These are phyloP conservation scores for Hoplostethus mediterraneus DNA, from an alignment of 2,797 vertebrate genomes.

Conservation along the genomic window DNA sequence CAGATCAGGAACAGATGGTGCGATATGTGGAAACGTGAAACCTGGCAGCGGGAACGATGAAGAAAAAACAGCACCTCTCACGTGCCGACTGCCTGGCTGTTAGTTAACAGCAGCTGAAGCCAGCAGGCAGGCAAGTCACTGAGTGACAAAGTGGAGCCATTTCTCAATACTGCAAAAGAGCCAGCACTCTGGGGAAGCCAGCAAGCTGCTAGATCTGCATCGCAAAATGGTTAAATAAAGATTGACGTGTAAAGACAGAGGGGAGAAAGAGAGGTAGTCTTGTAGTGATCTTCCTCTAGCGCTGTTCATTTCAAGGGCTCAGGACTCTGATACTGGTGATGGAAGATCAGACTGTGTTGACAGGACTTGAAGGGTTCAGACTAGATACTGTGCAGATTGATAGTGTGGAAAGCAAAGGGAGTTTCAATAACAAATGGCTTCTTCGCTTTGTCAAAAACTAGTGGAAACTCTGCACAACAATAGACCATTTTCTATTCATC, in stretches of 20 bases:
- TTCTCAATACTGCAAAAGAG: slow-evolving; percentile 66
- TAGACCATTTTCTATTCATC: slow-evolving; percentile 15
- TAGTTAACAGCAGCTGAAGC: slow-evolving; percentile 76
- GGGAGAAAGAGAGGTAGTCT: slow-evolving; percentile 9
- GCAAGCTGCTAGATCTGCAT: slow-evolving; percentile 71
- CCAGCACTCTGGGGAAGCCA: slow-evolving; percentile 62
- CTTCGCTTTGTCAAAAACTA: slow-evolving; percentile 8
- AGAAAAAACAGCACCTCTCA: slow-evolving; percentile 53
- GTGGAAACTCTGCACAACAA: slow-evolving; percentile 7
- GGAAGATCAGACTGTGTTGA: slow-evolving; percentile 48
- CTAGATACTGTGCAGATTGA: slow-evolving; percentile 17
- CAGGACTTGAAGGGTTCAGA: slow-evolving; percentile 30
- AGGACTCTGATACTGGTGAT: slow-evolving; percentile 44
- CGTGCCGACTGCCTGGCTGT: slow-evolving; percentile 71
- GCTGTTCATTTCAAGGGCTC: slow-evolving; percentile 49
- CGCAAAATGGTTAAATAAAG: slow-evolving; percentile 72
- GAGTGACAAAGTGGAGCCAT: slow-evolving; percentile 80
- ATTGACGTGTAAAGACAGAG: slow-evolving; percentile 56
- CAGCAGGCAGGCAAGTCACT: slow-evolving; percentile 69
- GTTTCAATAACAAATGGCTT: slow-evolving; percentile 12
- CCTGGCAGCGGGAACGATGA: slow-evolving; percentile 71
- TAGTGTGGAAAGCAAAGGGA: slow-evolving; percentile 3
- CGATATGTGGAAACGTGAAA: slow-evolving; percentile 75
- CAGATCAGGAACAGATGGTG: slow-evolving; percentile 82
- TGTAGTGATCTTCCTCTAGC: slow-evolving; percentile 40